Percentiles rank a stretch among this genome's conserved stretches.
These are phyloP conservation scores for Melanostoma scalare DNA, from an alignment of 2,888 invertebrate genomes.

Conservation along the genomic window DNA sequence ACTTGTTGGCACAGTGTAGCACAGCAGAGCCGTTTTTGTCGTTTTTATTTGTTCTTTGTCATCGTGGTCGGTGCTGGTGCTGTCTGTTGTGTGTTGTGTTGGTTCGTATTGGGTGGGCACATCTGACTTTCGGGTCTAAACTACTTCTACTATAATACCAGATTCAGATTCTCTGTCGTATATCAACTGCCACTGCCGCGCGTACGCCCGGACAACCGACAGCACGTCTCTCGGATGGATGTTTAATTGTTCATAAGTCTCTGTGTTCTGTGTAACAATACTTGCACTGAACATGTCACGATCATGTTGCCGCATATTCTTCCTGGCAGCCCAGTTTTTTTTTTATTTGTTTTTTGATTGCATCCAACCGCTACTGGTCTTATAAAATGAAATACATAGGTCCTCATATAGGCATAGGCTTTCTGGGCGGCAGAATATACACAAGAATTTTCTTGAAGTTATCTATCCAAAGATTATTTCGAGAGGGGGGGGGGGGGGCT, in stretches of 20 bases:
- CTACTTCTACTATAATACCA: constrained; percentile 6
- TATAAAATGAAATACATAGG: too few species aligned
- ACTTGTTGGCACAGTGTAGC: neutral
- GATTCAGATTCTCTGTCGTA: too few species aligned
- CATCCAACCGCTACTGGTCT: too few species aligned
- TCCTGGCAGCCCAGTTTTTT: constrained; percentile 39
- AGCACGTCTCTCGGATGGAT: constrained; percentile 54
- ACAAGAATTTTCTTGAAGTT: too few species aligned
- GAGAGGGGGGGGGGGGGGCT: too few species aligned
- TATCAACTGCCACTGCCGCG: neutral
- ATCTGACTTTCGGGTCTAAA: constrained; percentile 31
- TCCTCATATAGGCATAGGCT: too few species aligned
- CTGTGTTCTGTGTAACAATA: constrained; percentile 50
- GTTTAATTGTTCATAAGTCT: constrained; percentile 67
- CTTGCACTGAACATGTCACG: constrained; percentile 68
- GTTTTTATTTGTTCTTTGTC: neutral
- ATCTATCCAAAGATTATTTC: too few species aligned
- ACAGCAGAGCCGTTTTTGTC: constrained; percentile 13
- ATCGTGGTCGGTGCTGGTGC: constrained; percentile 5
- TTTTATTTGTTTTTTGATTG: too few species aligned
- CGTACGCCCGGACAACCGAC: constrained; percentile 19
- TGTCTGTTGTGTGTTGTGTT: constrained; percentile 17
- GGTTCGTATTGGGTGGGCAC: constrained; percentile 61
- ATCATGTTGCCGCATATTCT: constrained; percentile 54
- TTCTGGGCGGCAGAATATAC: too few species aligned